These are phyloP conservation scores for Cantharis rufa DNA, from an alignment of 2,888 invertebrate species.

Conservation along the genomic window DNA sequence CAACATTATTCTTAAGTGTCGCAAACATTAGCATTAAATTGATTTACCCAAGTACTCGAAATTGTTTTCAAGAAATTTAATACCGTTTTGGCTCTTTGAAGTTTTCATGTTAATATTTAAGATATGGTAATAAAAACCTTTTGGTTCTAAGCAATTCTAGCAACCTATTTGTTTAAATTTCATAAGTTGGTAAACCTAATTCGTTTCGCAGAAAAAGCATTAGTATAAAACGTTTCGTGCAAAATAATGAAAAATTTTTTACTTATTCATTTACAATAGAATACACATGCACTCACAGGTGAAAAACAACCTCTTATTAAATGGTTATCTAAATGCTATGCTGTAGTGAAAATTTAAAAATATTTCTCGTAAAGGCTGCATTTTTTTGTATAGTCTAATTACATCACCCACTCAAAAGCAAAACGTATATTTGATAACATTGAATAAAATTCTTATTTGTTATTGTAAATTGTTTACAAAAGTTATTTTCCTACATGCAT, in stretches of 20 bases:
- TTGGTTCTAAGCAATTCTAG: not conserved
- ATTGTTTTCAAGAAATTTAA: not conserved
- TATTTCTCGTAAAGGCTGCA: no score
- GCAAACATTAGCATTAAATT: not conserved
- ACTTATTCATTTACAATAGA: not conserved
- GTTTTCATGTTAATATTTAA: not conserved
- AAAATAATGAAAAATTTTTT: no score
- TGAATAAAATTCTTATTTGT: not conserved
- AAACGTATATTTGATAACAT: not conserved
- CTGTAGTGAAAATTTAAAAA: not conserved
- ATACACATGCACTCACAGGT: no score
- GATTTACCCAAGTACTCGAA: not conserved
- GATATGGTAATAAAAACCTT: not conserved
- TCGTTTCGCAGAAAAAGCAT: not conserved
- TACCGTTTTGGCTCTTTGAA: not conserved
- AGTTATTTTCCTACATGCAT: not conserved
- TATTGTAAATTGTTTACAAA: not conserved
- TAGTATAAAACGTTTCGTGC: not conserved
- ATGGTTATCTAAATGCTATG: not conserved
- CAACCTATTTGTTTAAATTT: not conserved
- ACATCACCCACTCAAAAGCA: not conserved
- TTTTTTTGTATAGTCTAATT: not conserved
- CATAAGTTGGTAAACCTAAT: not conserved
- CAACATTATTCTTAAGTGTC: not conserved
- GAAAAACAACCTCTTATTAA: not conserved